Evolutionary conservation across 2,113 vertebrate genomes (phyloP).

Genomic region (Eulacestoma nigropectus): DNA sequence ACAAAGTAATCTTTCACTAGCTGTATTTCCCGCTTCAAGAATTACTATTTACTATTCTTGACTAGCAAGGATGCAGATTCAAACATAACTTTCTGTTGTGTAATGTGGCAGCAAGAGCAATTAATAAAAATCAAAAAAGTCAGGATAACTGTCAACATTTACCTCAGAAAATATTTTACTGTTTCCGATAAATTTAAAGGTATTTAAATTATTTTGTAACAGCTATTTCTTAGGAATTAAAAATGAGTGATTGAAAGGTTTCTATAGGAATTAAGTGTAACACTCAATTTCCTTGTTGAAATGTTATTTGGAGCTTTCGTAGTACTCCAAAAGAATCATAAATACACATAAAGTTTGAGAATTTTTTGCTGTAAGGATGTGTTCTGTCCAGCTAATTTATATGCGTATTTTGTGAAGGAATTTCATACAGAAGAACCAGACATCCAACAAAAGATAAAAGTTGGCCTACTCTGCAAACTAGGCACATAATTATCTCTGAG

Average conservation of each 20-base stretch:
- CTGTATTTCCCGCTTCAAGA: not conserved
- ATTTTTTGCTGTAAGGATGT: not conserved
- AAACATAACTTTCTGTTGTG: not conserved
- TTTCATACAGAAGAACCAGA: not conserved
- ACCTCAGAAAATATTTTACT: not conserved
- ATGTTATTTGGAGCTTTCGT: not conserved
- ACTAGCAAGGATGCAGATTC: not conserved
- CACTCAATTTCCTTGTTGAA: not conserved
- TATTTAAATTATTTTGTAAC: not conserved
- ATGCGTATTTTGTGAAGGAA: not conserved
- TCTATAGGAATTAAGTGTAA: not conserved
- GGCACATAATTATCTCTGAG: not conserved
- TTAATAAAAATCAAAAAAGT: not conserved
- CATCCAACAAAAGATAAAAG: not conserved
- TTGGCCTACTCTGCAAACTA: not conserved
- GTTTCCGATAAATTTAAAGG: not conserved
- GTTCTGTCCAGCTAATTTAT: not conserved
- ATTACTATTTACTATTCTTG: conserved; percentile 21
- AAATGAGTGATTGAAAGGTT: not conserved
- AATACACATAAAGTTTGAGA: not conserved
- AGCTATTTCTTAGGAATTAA: not conserved
- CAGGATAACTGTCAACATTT: not conserved
- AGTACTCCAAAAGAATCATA: not conserved
- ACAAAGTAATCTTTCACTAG: not conserved
- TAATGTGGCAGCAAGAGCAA: not conserved